Evolutionary conservation across 2,888 invertebrate genomes (phyloP), one percentile per base, ranked within the genome.

Genomic region (Mesopsocus fuscifrons): DNA sequence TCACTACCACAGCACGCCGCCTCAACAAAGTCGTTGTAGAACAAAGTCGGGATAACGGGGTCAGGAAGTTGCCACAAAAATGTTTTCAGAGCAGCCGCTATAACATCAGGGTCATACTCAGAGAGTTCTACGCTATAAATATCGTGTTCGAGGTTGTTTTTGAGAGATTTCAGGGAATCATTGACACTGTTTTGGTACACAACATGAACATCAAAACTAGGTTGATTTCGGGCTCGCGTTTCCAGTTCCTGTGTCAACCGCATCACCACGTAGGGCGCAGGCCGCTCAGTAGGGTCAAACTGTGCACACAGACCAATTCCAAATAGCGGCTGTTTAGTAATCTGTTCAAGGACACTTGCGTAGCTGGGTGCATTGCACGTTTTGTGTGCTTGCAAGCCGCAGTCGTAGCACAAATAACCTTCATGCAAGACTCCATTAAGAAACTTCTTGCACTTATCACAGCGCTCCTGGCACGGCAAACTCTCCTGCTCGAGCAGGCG

Each of bases 41-140:
- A 73, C 54, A 72, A 71, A 26, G 77, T 74, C 18, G 80, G 81
- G 50, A 82, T 76, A 42, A 82, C 65, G 3, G 81, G 77, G 57
- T 81, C 78, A 1, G 78, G 78, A 48, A 82, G 59, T 55, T 82
- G 80, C 38, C 77, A 59, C 33, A 82, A 61, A 57, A 74, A 81
- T 55, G 76, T 76, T 55, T 81, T 79, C 45, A 82, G 59, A 41
- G 72, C 66, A 49, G 69, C 69, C 17, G 71, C 68, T 49, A 76
- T 64, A 50, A 67, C 66, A 47, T 67, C 62, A 11, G 69, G 62
- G 33, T 64, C 64, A 53, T 66, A 69, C 9, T 60, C 57, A 47
- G 54, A 58, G 44, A 71, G 55, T 52, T 68, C 66, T 32, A 64
- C 56, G 47, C 52, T 49, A 20, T 38, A 38, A 38, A 38, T 38